Percentiles rank a stretch among this genome's conserved stretches.
Evolutionary conservation across 2,797 vertebrate species (phyloP).

Genomic region (Tapirus indicus): DNA sequence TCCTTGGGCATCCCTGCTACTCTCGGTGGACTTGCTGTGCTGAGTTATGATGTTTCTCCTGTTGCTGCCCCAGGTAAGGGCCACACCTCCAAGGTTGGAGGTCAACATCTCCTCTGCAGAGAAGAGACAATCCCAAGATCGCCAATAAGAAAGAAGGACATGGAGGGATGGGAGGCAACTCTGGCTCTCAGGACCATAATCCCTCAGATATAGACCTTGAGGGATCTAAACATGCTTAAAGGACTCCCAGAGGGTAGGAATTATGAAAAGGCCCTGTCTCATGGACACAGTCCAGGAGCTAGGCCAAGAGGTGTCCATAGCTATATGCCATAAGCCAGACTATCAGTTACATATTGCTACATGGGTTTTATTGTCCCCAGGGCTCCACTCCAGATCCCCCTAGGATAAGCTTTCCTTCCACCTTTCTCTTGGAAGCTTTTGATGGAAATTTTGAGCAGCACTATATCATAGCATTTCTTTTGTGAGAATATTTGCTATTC

Average conservation of each 20-base stretch:
- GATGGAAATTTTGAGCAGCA: neutral
- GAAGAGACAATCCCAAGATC: neutral
- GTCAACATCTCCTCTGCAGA: neutral
- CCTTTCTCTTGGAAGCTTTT: neutral
- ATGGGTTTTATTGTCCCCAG: neutral
- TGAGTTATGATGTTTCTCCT: neutral
- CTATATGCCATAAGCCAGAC: neutral
- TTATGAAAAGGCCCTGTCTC: neutral
- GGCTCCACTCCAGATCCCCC: no score
- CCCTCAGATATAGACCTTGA: neutral
- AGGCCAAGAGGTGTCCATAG: no score
- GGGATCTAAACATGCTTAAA: neutral
- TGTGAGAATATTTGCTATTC: neutral
- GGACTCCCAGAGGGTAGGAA: no score
- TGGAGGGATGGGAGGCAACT: neutral
- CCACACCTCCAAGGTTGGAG: neutral
- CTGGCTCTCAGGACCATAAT: neutral
- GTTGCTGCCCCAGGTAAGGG: no score
- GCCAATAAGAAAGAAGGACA: rapidly evolving
- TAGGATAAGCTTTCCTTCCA: neutral
- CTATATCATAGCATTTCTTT: neutral
- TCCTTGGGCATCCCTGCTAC: neutral
- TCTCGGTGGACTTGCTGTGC: rapidly evolving
- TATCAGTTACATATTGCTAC: no score
- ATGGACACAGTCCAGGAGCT: neutral